A percentile compares a stretch with the other conserved stretches of the same genome.
phyloP scores from a whole-genome alignment of 2,113 vertebrate species.

The Nyctibius bracteatus region DNA sequence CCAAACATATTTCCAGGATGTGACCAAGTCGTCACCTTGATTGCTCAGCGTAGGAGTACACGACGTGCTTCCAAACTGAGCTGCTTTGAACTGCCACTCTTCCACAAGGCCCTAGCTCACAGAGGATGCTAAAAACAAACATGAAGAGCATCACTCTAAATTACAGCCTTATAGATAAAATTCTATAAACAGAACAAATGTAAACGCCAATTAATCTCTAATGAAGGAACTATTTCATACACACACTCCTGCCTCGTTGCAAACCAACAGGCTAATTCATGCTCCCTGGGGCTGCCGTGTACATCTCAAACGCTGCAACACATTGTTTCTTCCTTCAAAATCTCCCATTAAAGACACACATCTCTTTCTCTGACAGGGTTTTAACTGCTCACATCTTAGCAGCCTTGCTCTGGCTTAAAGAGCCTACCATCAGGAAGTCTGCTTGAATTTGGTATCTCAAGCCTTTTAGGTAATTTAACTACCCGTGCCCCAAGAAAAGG shows the following conservation, averaged over 20 bases:
- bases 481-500: background rate
- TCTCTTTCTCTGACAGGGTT: background rate
- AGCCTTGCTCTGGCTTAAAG: background rate
- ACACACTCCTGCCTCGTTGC: background rate
- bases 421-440: background rate
- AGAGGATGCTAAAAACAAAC: conserved; percentile 2
- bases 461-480: background rate
- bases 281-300: background rate
- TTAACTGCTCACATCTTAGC: background rate
- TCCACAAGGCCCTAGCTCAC: background rate
- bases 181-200: background rate
- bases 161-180: background rate
- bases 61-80: background rate
- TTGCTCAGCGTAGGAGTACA: background rate
- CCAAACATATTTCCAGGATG: background rate
- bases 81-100: background rate
- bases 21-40: background rate
- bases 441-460: background rate
- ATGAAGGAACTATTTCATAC: background rate
- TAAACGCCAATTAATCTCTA: background rate
- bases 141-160: background rate
- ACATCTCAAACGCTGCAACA: background rate
- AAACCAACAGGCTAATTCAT: background rate
- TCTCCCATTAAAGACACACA: background rate
- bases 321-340: background rate